phyloP scores from a whole-genome alignment of 2,888 invertebrate genomes.

The Zygogramma bicolorata region DNA sequence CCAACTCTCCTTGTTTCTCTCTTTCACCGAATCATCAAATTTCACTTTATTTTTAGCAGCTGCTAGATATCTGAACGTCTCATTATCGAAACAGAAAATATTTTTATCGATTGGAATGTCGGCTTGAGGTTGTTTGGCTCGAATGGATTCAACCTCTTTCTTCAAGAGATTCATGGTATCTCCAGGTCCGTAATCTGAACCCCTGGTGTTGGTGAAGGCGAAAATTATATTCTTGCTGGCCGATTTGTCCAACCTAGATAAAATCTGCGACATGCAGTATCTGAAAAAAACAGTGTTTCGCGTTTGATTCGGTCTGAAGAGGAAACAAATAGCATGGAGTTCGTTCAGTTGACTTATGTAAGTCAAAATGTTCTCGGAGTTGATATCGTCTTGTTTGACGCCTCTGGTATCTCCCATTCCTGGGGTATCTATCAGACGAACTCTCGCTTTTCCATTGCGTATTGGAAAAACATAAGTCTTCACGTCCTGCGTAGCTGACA shows the following conservation, averaged over 20 bases:
- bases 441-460: constrained; percentile 41
- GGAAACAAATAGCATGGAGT: constrained; percentile 59
- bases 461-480: constrained; percentile 53
- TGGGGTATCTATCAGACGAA: constrained; percentile 62
- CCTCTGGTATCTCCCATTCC: constrained; percentile 59
- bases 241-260: constrained; percentile 60
- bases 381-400: constrained; percentile 47
- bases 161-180: constrained; percentile 56
- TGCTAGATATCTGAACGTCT: constrained; percentile 59
- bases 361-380: constrained; percentile 57
- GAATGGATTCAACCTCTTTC: constrained; percentile 52
- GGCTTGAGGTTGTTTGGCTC: constrained; percentile 50
- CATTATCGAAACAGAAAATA: constrained; percentile 62
- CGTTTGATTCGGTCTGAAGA: constrained; percentile 57
- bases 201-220: constrained; percentile 59
- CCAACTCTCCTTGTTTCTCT: constrained; percentile 46
- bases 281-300: constrained; percentile 57
- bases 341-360: constrained; percentile 57
- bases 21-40: constrained; percentile 38
- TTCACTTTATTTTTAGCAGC: constrained; percentile 51
- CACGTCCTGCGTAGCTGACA: constrained; percentile 52
- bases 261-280: constrained; percentile 60
- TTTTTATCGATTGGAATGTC: constrained; percentile 51
- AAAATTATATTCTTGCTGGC: constrained; percentile 62
- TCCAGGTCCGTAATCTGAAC: constrained; percentile 43